Conservation (phyloP, 2,888 invertebrate species). For the Melanostoma scalare region DNA sequence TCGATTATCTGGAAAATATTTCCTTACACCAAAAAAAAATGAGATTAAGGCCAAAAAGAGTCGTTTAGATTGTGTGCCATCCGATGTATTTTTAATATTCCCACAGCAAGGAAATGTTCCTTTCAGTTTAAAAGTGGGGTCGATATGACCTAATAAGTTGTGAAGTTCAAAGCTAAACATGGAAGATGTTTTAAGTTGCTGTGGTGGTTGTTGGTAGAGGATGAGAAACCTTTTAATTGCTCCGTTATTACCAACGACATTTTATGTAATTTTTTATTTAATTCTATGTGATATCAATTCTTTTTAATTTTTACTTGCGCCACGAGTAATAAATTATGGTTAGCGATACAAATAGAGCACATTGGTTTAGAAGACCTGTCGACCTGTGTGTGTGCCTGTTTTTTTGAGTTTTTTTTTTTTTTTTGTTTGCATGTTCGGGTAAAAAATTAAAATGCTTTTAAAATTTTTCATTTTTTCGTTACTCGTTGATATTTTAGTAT, state of each 20-base stretch:
- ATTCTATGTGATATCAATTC: neutral
- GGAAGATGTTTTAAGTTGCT: no score
- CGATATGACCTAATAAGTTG: constrained; percentile 2
- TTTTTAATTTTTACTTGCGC: constrained; percentile 17
- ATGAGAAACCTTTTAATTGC: no score
- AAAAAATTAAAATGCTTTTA: constrained; percentile 53
- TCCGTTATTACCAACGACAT: no score
- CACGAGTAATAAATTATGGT: constrained; percentile 46
- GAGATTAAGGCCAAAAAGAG: neutral
- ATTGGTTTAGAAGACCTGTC: constrained; percentile 29
- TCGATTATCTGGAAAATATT: constrained; percentile 28
- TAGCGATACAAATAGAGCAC: constrained; percentile 43
- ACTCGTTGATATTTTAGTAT: constrained; percentile 34
- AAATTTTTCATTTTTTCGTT: constrained; percentile 9
- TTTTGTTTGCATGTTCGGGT: constrained; percentile 11
- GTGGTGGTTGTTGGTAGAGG: no score
- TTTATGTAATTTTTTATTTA: no score
- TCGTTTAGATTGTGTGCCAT: neutral
- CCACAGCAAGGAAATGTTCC: no score
- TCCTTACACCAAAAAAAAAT: neutral
- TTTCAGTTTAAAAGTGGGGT: no score
- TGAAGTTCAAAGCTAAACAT: neutral
- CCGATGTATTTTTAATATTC: constrained; percentile 58
- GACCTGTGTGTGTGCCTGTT: constrained; percentile 14
- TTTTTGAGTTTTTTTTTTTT: neutral